These are phyloP conservation scores for Anoplius nigerrimus DNA, from an alignment of 2,888 invertebrate genomes.

Conservation along the genomic window DNA sequence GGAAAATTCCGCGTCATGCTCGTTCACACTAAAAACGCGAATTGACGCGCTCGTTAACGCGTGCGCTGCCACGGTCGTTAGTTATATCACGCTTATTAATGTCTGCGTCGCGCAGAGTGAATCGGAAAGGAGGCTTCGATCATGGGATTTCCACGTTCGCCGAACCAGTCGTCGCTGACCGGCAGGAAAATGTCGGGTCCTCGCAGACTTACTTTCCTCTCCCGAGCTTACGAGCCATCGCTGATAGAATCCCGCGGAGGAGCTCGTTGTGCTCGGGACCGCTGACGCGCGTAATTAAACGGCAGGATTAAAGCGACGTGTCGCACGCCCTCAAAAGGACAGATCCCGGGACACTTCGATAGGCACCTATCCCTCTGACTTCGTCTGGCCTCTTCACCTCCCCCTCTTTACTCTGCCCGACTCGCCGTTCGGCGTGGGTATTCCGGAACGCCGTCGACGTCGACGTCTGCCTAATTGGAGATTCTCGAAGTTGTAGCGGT, in stretches of 20 bases:
- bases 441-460: conserved; percentile 25
- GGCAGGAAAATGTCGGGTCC: too few relatives aligned
- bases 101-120: too few relatives aligned
- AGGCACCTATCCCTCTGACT: conserved; percentile 33
- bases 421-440: conserved; percentile 10
- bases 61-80: too few relatives aligned
- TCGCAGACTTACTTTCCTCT: neutral
- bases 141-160: too few relatives aligned
- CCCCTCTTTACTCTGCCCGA: conserved; percentile 34
- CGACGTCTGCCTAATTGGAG: conserved; percentile 64
- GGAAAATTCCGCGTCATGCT: too few relatives aligned
- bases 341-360: conserved; percentile 45
- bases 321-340: conserved; percentile 42
- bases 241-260: neutral
- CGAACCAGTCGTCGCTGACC: too few relatives aligned
- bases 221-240: neutral
- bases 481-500: conserved; percentile 62
- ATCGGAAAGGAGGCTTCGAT: too few relatives aligned
- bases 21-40: too few relatives aligned
- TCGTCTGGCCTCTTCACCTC: conserved; percentile 26
- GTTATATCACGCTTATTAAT: too few relatives aligned
- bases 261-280: conserved; percentile 22
- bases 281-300: conserved; percentile 49
- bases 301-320: conserved; percentile 50
- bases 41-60: too few relatives aligned